Base-by-base conservation (phyloP, 2,113 vertebrate genomes). In the Suricata suricatta region DNA sequence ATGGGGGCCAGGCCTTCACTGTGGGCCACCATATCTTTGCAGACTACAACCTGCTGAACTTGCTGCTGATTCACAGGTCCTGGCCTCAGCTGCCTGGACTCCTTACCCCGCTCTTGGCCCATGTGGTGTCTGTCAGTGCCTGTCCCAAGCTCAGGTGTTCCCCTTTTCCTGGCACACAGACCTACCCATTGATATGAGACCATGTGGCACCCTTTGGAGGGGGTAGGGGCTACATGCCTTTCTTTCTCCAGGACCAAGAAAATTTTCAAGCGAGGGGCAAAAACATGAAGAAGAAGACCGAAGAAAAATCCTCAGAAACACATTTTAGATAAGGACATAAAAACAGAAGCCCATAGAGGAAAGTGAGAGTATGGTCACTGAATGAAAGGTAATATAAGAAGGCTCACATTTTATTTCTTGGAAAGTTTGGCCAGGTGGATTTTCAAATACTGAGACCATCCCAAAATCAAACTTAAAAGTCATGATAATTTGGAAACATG, bases 1-100 rank as follows among this genome's bases (percentile, higher is more conserved):
- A 99, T 84, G 97, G 96, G 2, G 98, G 97, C 38, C 95, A 98
- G 82, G 98, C 96, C 35, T 99, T 99, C 93, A 97, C 99, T 1
- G 98, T 99, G 50, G 99, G 99, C 10, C 82, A 97, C 95, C 95
- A 99, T 99, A 97, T 99, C 93, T 99, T 98, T 57, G 98, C 96
- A 0, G 99, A 99, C 97, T 99, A 99, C 96, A 99, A 97, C 95
- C 98, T 99, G 88, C 98, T 99, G 50, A 99, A 99, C 4, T 21
- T 99, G 52, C 85, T 99, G 82, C 96, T 98, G 52, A 98, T 72
- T 74, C 98, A 99, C 97, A 97, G 95, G 97, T 98, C 4, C 96
- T 99, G 92, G 97, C 97, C 12, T 98, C 1, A 1, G 77, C 72
- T 99, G 98, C 85, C 97, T 99, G 96, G 98, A 98, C 23, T 38